These are phyloP conservation scores for Apodemus agrarius DNA, from an alignment of 2,797 vertebrate species.

Conservation along the genomic window DNA sequence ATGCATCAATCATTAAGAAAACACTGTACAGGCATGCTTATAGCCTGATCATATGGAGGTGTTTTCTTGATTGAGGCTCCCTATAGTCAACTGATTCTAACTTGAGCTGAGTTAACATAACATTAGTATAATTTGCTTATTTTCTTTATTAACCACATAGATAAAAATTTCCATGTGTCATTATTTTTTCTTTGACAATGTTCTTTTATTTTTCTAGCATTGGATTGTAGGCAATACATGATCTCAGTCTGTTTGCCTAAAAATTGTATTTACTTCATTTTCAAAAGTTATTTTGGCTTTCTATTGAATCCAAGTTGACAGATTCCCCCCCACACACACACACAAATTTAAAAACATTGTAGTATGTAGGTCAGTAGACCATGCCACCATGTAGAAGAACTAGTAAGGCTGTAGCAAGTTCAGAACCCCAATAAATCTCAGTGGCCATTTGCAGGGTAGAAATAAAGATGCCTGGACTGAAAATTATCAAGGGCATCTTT, in stretches of 20 bases:
- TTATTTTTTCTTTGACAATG: not conserved
- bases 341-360: not conserved
- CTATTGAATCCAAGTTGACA: not conserved
- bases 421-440: not conserved
- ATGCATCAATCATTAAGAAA: not conserved
- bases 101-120: not conserved
- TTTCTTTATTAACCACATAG: not conserved
- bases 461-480: constrained; percentile 17
- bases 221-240: not conserved
- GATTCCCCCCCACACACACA: not conserved
- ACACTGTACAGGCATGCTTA: not conserved
- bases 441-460: not conserved
- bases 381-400: not conserved
- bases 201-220: not conserved
- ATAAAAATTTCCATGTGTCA: not conserved
- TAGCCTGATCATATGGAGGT: not conserved
- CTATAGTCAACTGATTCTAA: no score
- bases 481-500: not conserved
- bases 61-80: not conserved
- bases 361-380: not conserved
- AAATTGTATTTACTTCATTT: not conserved
- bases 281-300: not conserved
- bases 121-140: not conserved
- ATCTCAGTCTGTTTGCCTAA: not conserved
- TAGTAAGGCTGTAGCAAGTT: not conserved